Conservation (phyloP, 2,797 vertebrate genomes). For the Rousettus madagascariensis region DNA sequence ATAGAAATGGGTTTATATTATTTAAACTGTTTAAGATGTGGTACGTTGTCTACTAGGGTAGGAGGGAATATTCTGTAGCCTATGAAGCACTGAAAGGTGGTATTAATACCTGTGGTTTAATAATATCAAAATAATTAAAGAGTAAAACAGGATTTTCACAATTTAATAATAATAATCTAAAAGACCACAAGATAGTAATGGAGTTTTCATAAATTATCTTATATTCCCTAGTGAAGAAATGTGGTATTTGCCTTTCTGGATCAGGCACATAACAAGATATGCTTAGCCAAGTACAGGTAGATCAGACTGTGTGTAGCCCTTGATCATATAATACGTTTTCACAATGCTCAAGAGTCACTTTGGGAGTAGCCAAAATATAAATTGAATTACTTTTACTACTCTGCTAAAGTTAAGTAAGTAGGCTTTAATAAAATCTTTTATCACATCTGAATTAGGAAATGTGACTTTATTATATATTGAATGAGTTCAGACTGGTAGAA, state of each 20-base stretch:
- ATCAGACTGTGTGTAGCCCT: neutral
- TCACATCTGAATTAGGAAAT: neutral
- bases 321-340: neutral
- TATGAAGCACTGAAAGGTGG: neutral
- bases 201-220: neutral
- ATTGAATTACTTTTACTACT: neutral
- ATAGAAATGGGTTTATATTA: neutral
- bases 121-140: neutral
- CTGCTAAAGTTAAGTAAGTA: neutral
- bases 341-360: constrained; percentile 7
- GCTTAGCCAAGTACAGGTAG: neutral
- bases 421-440: constrained; percentile 28
- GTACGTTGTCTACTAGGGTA: neutral
- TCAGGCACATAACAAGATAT: neutral
- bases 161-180: constrained; percentile 13
- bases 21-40: constrained; percentile 48
- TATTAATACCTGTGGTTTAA: neutral
- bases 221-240: neutral
- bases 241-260: constrained; percentile 19
- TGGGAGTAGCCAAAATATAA: constrained; percentile 19
- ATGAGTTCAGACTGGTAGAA: constrained; percentile 4
- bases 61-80: neutral
- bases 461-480: constrained; percentile 28
- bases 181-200: neutral
- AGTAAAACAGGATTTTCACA: constrained; percentile 33